A percentile compares a stretch with the other conserved stretches of the same genome.
Conservation (phyloP, 2,113 vertebrate species). For the Parus major region DNA sequence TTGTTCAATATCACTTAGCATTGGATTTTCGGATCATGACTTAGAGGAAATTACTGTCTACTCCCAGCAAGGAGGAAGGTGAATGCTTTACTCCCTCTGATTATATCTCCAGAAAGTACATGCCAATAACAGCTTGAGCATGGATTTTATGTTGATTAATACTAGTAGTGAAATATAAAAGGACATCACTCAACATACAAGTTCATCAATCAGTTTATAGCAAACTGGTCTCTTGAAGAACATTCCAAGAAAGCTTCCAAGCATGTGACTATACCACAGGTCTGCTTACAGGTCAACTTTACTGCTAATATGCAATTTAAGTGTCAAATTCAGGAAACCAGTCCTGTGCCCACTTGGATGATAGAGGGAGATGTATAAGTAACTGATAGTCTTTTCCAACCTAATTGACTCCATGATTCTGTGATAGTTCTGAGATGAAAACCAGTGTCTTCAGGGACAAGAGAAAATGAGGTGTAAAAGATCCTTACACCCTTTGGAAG, state of each 20-base stretch:
- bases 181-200: background rate
- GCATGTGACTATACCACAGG: background rate
- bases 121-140: background rate
- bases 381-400: background rate
- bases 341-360: background rate
- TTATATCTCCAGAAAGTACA: background rate
- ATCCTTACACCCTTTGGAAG: background rate
- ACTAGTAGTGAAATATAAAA: background rate
- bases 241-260: background rate
- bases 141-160: slow-evolving; percentile 10
- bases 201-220: background rate
- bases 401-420: background rate
- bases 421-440: background rate
- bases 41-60: slow-evolving; percentile 13
- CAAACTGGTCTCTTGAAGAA: background rate
- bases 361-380: background rate
- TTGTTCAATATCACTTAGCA: slow-evolving; percentile 32
- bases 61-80: background rate
- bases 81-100: background rate
- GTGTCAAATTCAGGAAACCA: background rate
- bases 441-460: background rate
- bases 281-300: background rate
- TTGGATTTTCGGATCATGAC: background rate
- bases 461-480: background rate
- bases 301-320: background rate